Percentiles rank a stretch among this genome's conserved stretches.
phyloP scores from a whole-genome alignment of 2,113 vertebrate species.

The Rhineura floridana region DNA sequence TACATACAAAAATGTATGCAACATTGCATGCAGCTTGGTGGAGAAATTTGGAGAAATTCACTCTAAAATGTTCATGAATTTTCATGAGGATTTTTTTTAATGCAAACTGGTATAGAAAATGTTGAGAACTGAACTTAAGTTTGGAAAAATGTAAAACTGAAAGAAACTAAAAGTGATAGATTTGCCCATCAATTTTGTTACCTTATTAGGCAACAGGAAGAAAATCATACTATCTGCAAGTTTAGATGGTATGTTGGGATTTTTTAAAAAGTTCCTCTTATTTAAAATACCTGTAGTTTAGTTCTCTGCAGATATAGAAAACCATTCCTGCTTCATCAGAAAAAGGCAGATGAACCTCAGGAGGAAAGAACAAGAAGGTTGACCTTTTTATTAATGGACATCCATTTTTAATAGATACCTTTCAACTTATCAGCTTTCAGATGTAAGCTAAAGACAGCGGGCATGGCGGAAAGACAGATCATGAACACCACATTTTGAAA shows the following conservation, averaged over 20 bases:
- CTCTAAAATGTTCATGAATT: no score
- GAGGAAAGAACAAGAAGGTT: background rate
- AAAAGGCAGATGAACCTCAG: constrained; percentile 8
- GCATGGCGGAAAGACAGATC: background rate
- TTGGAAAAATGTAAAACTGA: no score
- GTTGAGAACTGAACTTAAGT: no score
- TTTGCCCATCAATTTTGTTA: no score
- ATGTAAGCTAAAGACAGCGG: background rate
- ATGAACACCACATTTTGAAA: background rate
- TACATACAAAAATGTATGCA: no score
- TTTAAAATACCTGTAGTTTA: constrained; percentile 30
- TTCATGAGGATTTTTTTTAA: no score
- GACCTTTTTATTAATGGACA: constrained; percentile 26
- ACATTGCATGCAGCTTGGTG: no score
- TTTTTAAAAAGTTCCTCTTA: constrained; percentile 25
- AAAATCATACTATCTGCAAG: background rate
- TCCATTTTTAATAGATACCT: background rate
- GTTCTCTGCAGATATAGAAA: constrained; percentile 1
- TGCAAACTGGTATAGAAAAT: no score
- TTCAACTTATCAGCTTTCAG: background rate
- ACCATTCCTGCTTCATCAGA: background rate
- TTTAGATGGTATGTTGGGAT: constrained; percentile 32
- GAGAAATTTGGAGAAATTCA: no score
- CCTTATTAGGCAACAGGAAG: constrained; percentile 29
- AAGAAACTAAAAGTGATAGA: no score